Conservation (phyloP, 2,797 vertebrate species). For the Halcyon smyrnensis region DNA sequence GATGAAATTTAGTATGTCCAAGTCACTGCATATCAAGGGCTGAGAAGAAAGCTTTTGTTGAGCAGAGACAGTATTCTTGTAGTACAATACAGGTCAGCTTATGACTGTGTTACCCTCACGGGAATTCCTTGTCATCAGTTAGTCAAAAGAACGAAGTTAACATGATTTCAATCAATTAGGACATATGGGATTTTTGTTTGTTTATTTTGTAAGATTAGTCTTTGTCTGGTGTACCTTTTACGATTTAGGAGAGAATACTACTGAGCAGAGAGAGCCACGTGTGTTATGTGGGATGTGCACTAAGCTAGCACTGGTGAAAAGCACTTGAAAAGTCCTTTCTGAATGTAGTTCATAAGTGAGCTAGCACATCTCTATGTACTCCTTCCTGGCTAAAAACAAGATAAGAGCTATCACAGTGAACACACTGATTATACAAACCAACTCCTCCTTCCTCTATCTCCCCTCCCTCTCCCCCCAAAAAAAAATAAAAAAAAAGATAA, state of each 20-base stretch:
- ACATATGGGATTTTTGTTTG: fast-evolving
- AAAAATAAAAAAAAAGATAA: background rate
- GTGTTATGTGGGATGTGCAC: background rate
- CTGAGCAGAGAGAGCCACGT: background rate
- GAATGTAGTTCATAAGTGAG: background rate
- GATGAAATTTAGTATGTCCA: background rate
- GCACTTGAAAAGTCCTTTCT: background rate
- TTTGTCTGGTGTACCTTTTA: background rate
- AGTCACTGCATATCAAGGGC: background rate
- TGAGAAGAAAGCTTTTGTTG: background rate
- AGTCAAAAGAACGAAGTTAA: background rate
- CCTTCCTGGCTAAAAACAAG: background rate
- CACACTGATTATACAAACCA: background rate
- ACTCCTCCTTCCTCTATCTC: background rate
- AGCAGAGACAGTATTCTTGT: background rate
- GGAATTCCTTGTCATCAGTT: background rate
- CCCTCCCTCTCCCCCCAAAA: background rate
- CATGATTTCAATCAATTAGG: background rate
- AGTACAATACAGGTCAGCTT: background rate
- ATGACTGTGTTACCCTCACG: fast-evolving
- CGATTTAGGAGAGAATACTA: background rate
- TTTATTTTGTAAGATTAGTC: background rate
- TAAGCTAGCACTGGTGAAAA: background rate
- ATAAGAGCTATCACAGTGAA: background rate
- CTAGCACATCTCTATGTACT: background rate